Evolutionary conservation across 2,888 invertebrate genomes (phyloP), one percentile per base, ranked within the genome.

Genomic region (Tipula vernalis): DNA sequence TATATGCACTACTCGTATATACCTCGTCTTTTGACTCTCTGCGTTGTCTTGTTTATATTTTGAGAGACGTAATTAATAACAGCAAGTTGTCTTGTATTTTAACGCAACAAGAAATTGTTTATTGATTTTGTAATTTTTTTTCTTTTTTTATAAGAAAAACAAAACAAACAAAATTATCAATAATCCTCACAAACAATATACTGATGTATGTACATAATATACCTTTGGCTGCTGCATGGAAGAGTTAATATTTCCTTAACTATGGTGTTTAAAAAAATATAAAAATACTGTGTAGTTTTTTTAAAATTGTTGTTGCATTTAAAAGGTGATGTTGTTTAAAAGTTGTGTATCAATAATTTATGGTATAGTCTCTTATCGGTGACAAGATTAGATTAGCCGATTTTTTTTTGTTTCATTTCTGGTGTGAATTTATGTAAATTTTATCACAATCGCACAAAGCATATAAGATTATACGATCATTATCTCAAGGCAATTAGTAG

Each of bases 51-150:
- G 71, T 71, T 36, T 84, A 39, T 84, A 84, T 84, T 84, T 84
- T n/a, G 84, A 39, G 84, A 84, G 84, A 84, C 41, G 41, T 84
- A 39, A 84, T 84, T 84, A 84, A 84, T 84, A 84, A 84, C 84
- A 84, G 84, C 84, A 84, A 84, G 84, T 84, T 84, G 84, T 84
- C 84, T 84, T 84, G 84, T 84, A 84, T 84, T 84, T 84, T 84
- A 84, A 84, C 84, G 39, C 84, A 84, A 84, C 84, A 84, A 84
- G 84, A 84, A 84, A 84, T 84, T 84, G 84, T 84, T 84, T 84
- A 84, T 84, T 84, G 84, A 84, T 84, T 84, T 84, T 84, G 84
- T 84, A 83, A 36, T 84, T 84, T 84, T 36, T n/a, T 84, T 13
- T 84, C n/a, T 39, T 39, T 39, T 39, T 39, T 39, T 84, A n/a